Evolutionary conservation across 2,113 vertebrate species (phyloP).

Genomic region (Tyrannus savana): DNA sequence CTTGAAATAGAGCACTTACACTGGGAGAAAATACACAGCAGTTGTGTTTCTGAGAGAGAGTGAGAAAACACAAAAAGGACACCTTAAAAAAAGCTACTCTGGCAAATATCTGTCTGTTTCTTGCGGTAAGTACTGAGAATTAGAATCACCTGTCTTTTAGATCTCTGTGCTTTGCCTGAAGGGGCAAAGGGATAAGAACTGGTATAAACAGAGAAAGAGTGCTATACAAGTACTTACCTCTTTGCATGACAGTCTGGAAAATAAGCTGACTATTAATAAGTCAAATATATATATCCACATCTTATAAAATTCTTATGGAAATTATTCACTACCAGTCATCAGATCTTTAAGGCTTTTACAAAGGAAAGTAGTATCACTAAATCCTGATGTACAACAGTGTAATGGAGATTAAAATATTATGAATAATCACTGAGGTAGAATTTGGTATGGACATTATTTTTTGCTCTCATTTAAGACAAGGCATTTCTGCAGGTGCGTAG

Average conservation of each 20-base stretch:
- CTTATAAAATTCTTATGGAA: not conserved
- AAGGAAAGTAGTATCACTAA: not conserved
- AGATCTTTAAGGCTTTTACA: not conserved
- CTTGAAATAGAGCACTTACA: not conserved
- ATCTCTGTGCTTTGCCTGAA: not conserved
- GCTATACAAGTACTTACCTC: not conserved
- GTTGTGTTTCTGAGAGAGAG: not conserved
- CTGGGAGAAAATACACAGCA: not conserved
- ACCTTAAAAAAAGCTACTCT: not conserved
- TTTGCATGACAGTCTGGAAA: not conserved
- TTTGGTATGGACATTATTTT: not conserved
- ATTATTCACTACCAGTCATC: not conserved
- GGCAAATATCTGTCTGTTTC: not conserved
- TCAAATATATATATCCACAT: not conserved
- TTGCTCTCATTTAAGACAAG: not conserved
- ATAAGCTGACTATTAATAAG: not conserved
- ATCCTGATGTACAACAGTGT: not conserved
- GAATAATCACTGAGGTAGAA: not conserved
- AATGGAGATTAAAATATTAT: not conserved
- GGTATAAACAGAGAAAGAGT: not conserved
- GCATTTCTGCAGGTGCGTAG: not conserved
- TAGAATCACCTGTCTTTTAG: not conserved
- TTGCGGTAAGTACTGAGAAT: not conserved
- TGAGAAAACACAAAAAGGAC: not conserved
- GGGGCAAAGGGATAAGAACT: not conserved